Conservation (phyloP, 2,888 invertebrate species). For the Xylota segnis region DNA sequence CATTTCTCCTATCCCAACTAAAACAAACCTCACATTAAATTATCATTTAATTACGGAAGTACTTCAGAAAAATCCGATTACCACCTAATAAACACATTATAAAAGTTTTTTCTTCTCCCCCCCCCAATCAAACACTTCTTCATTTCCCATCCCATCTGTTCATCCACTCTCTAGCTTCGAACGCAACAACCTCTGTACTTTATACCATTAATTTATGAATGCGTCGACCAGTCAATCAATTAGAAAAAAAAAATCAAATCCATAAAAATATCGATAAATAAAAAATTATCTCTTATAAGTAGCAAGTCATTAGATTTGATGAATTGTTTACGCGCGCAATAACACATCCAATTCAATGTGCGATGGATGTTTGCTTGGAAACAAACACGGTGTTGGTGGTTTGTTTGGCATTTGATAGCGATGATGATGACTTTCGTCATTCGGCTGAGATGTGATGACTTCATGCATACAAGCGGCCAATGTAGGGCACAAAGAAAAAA, state of each 20-base stretch:
- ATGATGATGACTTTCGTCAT: conserved; percentile 45
- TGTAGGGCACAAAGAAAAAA: conserved; percentile 68
- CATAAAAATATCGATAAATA: conserved; percentile 56
- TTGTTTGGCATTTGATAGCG: conserved; percentile 56
- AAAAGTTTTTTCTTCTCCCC: conserved; percentile 21
- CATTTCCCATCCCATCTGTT: conserved; percentile 16
- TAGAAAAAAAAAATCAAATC: conserved; percentile 21
- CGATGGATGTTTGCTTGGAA: conserved; percentile 3
- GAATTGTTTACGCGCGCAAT: conserved; percentile 73
- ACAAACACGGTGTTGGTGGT: conserved; percentile 11
- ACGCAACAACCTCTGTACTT: conserved; percentile 42
- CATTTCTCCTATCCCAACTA: background rate
- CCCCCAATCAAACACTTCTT: conserved; percentile 40
- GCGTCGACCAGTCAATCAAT: conserved; percentile 69
- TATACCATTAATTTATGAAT: conserved; percentile 57
- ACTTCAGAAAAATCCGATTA: conserved; percentile 51
- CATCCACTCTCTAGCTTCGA: background rate
- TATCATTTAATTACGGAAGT: conserved; percentile 62
- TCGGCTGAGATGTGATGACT: conserved; percentile 53
- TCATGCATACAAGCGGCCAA: conserved; percentile 35
- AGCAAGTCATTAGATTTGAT: conserved; percentile 76
- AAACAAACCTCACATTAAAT: conserved; percentile 42
- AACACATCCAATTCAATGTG: conserved; percentile 57
- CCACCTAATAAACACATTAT: conserved; percentile 47
- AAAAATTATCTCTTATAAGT: conserved; percentile 62